Percentiles rank a stretch among this genome's conserved stretches.
These are phyloP conservation scores for Drosophila guanche DNA, from an alignment of 1,140 invertebrate genomes.

Conservation along the genomic window DNA sequence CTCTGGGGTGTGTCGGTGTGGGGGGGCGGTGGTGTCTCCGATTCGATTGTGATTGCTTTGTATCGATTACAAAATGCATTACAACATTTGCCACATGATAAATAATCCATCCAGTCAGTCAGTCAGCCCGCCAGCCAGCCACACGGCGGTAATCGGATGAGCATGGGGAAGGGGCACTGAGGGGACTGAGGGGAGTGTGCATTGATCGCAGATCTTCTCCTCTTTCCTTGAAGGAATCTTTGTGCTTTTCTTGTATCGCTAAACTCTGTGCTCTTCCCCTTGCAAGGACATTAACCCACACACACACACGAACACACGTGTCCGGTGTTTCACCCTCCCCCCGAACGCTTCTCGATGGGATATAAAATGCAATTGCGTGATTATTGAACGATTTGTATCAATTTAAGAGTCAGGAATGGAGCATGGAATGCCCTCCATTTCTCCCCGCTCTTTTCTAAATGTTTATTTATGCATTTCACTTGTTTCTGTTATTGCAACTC, in stretches of 20 bases:
- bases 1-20: conserved; percentile 9
- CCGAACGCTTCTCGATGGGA: conserved; percentile 16
- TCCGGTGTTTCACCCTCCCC: conserved; percentile 2
- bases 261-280: neutral
- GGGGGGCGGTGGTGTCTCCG: conserved; percentile 21
- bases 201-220: neutral
- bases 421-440: neutral
- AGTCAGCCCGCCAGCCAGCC: conserved; percentile 25
- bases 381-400: conserved; percentile 82
- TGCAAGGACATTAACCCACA: conserved; percentile 27
- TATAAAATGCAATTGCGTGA: conserved; percentile 78
- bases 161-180: neutral
- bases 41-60: conserved; percentile 77
- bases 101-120: conserved; percentile 38
- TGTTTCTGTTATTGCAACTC: conserved; percentile 43
- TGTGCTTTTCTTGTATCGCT: neutral
- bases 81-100: conserved; percentile 77
- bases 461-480: conserved; percentile 75
- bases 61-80: conserved; percentile 82
- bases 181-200: too few species aligned
- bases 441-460: conserved; percentile 7
- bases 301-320: conserved; percentile 15
- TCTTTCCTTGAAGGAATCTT: neutral
- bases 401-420: conserved; percentile 43
- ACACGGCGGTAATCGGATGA: conserved; percentile 37